These are phyloP conservation scores for Silurus aristotelis DNA, from an alignment of 2,797 vertebrate species.

Conservation along the genomic window DNA sequence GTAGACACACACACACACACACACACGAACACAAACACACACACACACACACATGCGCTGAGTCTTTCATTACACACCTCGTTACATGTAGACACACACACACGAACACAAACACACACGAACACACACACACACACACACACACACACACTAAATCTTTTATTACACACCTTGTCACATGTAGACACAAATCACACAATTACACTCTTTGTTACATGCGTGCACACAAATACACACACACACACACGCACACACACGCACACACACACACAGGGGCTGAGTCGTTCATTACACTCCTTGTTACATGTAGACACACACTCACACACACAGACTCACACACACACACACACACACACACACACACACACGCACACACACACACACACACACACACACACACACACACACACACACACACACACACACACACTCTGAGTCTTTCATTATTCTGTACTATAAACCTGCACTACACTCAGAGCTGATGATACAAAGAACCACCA, in stretches of 20 bases:
- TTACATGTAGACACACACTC: neutral
- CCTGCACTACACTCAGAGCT: neutral
- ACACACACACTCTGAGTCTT: too few species aligned
- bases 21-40: neutral
- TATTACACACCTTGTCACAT: neutral
- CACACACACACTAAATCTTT: neutral
- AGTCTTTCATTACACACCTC: neutral
- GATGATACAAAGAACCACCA: neutral
- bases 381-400: neutral
- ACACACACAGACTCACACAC: too few species aligned
- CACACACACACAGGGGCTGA: too few species aligned
- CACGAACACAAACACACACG: too few species aligned
- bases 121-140: too few species aligned
- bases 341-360: too few species aligned
- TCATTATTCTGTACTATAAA: neutral
- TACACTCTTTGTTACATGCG: neutral
- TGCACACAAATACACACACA: too few species aligned
- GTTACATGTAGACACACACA: neutral
- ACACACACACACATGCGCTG: neutral
- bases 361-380: too few species aligned
- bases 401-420: too few species aligned
- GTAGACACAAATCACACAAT: neutral
- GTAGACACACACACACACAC: neutral
- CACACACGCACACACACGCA: too few species aligned
- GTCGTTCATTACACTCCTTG: too few species aligned